Conservation (phyloP, 1,140 invertebrate genomes). For the Anoplophora glabripennis region DNA sequence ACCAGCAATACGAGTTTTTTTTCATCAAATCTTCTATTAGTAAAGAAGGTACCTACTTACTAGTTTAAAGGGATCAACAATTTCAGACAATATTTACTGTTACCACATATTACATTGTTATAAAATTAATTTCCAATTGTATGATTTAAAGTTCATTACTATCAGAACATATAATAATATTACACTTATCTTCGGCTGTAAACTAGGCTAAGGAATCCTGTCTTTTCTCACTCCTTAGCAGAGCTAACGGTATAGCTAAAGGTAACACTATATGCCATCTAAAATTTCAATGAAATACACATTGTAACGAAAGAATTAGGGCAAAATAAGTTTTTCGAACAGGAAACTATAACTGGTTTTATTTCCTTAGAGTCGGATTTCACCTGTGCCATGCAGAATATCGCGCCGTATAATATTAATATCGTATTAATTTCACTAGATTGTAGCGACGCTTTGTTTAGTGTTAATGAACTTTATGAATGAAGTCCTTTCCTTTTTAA, state of each 20-base stretch:
- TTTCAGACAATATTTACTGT: too few species aligned
- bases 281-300: slow-evolving; percentile 18
- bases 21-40: too few species aligned
- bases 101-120: too few species aligned
- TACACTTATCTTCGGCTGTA: too few species aligned
- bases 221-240: too few species aligned
- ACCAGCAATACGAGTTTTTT: too few species aligned
- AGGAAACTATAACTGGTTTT: slow-evolving; percentile 21
- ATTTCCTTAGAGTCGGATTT: slow-evolving; percentile 18
- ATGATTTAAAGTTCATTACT: too few species aligned
- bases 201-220: too few species aligned
- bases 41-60: too few species aligned
- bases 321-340: slow-evolving; percentile 22
- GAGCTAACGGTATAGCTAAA: not conserved
- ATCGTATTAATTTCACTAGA: not conserved
- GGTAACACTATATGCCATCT: slow-evolving; percentile 13
- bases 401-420: slow-evolving; percentile 1
- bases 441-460: slow-evolving; percentile 4
- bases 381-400: slow-evolving; percentile 15
- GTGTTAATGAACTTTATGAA: slow-evolving; percentile 4
- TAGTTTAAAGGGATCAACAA: too few species aligned
- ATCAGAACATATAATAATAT: too few species aligned
- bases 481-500: not conserved
- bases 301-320: slow-evolving; percentile 22
- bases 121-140: too few species aligned